Base-by-base conservation (phyloP, 2,888 invertebrate species). In the Syritta pipiens region DNA sequence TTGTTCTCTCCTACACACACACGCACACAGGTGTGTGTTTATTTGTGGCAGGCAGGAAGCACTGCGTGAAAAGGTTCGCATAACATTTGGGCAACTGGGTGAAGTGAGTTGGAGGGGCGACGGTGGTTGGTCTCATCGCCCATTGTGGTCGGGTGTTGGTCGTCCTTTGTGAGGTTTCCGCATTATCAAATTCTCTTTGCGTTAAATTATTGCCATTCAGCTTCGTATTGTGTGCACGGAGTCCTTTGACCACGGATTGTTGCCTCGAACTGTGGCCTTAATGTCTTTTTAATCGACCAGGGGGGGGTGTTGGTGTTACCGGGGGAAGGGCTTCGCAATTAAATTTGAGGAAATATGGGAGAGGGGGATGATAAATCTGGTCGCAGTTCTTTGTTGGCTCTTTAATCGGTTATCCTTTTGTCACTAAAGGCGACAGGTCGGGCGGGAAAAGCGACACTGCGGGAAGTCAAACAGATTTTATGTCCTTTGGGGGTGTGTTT, bases 121-220 rank as follows among this genome's bases (percentile, higher is more conserved):
- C 24, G 22, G 26, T 57, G 37, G 57, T 44, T 26, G 24, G 51
- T 26, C 53, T 35, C 35, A 35, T n/a, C 17, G 32, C 37, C 49
- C 63, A 57, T 63, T 76, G 62, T 62, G 51, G 20, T n/a, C 1
- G 51, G 10, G 35, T 20, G 44, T 10, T 30, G n/a, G n/a, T 20
- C 22, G 24, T 20, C 30, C 1, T 7, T 22, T 37, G 22, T 28
- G 59, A 14, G 48, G 40, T 55, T 28, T 46, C 20, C 26, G 20
- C 63, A 32, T 53, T 71, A 71, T 71, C 65, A 77, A 71, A 71
- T 77, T 55, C 57, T 76, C 55, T 51, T 69, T 63, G 35, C 26
- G 46, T 40, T 68, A 46, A 75, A 68, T 76, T 62, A 62, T 69
- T 62, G 37, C 35, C 55, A 49, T 28, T 19, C 9, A n/a, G 3